Conservation (phyloP, 2,797 vertebrate species). For the Etheostoma perlongum region DNA sequence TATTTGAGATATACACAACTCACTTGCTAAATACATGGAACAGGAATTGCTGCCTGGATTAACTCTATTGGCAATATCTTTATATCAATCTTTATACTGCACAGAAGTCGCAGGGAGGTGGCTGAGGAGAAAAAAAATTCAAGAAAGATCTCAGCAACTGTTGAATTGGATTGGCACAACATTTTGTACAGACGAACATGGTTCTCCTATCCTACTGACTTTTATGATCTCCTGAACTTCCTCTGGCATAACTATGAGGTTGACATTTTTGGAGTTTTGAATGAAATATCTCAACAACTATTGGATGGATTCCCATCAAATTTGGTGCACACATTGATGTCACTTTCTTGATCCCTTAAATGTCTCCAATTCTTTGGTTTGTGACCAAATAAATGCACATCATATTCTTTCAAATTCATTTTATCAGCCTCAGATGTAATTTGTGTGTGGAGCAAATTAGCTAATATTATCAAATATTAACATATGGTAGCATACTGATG, state of each 20-base stretch:
- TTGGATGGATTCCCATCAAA: not conserved
- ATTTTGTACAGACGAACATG: not conserved
- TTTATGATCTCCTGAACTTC: not conserved
- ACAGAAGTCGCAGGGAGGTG: no score
- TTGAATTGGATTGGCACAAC: not conserved
- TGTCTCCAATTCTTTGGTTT: not conserved
- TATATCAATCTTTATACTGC: no score
- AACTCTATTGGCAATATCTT: no score
- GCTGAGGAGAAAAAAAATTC: not conserved
- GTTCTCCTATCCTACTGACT: not conserved
- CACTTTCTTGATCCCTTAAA: not conserved
- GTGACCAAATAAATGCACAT: not conserved
- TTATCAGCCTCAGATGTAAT: not conserved
- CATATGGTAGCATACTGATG: not conserved
- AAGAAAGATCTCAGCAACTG: conserved; percentile 13
- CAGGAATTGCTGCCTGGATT: no score
- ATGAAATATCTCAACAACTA: not conserved
- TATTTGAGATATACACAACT: not conserved
- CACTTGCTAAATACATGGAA: no score
- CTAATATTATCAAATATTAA: not conserved
- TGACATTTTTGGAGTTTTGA: not conserved
- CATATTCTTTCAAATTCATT: not conserved
- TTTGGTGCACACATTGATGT: not conserved
- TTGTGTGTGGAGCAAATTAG: not conserved
- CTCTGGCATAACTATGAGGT: not conserved